Evolutionary conservation across 2,113 vertebrate genomes (phyloP).

Genomic region (Lipophrys pholis): DNA sequence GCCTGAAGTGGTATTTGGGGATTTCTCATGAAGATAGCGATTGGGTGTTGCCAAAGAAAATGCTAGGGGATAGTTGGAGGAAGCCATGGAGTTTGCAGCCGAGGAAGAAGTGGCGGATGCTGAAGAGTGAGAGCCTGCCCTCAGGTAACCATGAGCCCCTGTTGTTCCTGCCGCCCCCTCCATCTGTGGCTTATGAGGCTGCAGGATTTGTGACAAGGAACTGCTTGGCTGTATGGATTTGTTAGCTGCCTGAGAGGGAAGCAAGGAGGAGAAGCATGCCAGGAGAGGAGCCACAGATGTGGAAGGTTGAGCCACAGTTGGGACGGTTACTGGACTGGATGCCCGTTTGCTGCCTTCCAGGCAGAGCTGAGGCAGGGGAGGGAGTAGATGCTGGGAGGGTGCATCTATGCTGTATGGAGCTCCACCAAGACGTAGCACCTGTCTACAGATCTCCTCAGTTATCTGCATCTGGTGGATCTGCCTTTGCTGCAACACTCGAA

Average conservation of each 20-base stretch:
- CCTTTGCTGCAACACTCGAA: conserved; percentile 90
- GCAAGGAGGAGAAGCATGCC: conserved; percentile 80
- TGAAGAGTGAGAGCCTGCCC: conserved; percentile 57
- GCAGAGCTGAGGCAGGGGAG: conserved; percentile 78
- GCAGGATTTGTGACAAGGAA: conserved; percentile 78
- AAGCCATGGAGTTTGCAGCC: conserved; percentile 58
- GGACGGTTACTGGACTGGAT: conserved; percentile 50
- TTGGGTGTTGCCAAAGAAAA: conserved; percentile 79
- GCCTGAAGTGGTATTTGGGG: conserved; percentile 73
- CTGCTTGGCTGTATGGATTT: conserved; percentile 71
- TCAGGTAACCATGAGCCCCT: conserved; percentile 58
- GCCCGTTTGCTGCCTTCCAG: conserved; percentile 74
- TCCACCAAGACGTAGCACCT: conserved; percentile 89
- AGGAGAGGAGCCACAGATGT: conserved; percentile 80
- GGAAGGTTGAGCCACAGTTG: conserved; percentile 52
- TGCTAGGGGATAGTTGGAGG: conserved; percentile 74
- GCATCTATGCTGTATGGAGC: conserved; percentile 78
- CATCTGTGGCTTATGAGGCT: conserved; percentile 76
- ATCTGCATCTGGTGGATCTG: conserved; percentile 97
- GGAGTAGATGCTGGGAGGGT: conserved; percentile 75
- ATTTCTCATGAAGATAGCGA: conserved; percentile 85
- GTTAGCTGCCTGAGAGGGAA: conserved; percentile 70
- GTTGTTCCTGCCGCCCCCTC: conserved; percentile 57
- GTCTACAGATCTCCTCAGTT: conserved; percentile 93
- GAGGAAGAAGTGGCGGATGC: conserved; percentile 68